A percentile compares a stretch with the other conserved stretches of the same genome.
These are phyloP conservation scores for Nasonia giraulti DNA, from an alignment of 1,140 invertebrate species.

Conservation along the genomic window DNA sequence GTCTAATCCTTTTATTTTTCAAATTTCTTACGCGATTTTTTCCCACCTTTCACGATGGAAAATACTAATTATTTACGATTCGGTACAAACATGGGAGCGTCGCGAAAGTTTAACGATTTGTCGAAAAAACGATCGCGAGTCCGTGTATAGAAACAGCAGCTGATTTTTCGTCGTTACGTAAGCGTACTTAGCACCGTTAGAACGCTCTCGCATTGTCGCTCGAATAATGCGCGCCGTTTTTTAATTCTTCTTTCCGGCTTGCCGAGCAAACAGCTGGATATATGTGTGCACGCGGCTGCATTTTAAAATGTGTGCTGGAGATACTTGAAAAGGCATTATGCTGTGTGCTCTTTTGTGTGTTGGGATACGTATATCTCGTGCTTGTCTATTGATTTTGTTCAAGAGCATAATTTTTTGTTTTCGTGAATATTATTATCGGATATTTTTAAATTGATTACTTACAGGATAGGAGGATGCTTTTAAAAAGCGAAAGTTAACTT, in stretches of 20 bases:
- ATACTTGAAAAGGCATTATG: too few relatives aligned
- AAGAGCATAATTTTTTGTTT: too few relatives aligned
- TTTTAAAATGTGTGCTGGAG: not conserved
- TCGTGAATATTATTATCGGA: too few relatives aligned
- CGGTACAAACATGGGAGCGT: not conserved
- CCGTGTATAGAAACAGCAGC: not conserved
- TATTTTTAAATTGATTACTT: not conserved
- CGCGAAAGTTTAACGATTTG: not conserved
- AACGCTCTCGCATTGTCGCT: not conserved
- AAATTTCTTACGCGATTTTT: not conserved
- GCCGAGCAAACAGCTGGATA: not conserved
- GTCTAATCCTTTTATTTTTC: not conserved
- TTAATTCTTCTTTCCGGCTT: conserved; percentile 10
- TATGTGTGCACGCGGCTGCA: not conserved
- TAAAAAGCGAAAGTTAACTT: not conserved
- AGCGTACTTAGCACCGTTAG: not conserved
- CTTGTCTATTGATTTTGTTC: too few relatives aligned
- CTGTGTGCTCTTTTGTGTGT: too few relatives aligned
- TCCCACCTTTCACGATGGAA: not conserved
- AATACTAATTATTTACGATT: not conserved
- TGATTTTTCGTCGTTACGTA: not conserved
- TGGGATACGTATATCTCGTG: too few relatives aligned
- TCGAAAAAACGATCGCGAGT: not conserved
- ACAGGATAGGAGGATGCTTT: not conserved
- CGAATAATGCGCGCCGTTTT: not conserved